Conservation (phyloP, 2,888 invertebrate species). For the Girardia tigrina region DNA sequence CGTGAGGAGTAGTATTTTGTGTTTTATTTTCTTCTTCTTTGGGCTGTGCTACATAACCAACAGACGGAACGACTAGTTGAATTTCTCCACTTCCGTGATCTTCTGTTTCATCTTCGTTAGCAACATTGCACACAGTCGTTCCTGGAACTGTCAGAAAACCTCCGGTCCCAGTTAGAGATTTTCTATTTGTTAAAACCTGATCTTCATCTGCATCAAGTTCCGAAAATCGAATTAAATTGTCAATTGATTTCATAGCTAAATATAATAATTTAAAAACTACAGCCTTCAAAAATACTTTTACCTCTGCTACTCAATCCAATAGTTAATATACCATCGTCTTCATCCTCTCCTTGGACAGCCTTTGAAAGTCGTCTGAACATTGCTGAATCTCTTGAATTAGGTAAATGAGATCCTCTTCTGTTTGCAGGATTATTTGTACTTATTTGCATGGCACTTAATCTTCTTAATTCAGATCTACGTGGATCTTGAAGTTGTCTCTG, state of each 20-base stretch:
- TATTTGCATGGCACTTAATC: slow-evolving; percentile 6
- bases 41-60: background rate
- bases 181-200: background rate
- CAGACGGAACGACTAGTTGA: slow-evolving; percentile 1
- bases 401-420: slow-evolving; percentile 4
- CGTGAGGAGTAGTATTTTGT: background rate
- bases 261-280: background rate
- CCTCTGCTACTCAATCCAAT: slow-evolving; percentile 36
- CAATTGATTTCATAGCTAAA: slow-evolving; percentile 30
- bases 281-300: background rate
- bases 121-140: background rate
- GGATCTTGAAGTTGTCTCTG: slow-evolving; percentile 13
- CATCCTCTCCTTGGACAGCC: background rate
- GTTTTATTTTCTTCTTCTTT: background rate
- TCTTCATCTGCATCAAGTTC: slow-evolving; percentile 29
- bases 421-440: background rate
- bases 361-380: slow-evolving; percentile 24
- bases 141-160: slow-evolving; percentile 14
- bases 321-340: slow-evolving; percentile 32
- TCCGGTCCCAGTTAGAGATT: background rate
- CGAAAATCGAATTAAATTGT: slow-evolving; percentile 30
- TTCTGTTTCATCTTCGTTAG: background rate
- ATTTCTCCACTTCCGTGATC: slow-evolving; percentile 10
- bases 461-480: slow-evolving; percentile 21
- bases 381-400: slow-evolving; percentile 14